These are phyloP conservation scores for Cyaniris semiargus DNA, from an alignment of 2,888 invertebrate species.

Conservation along the genomic window DNA sequence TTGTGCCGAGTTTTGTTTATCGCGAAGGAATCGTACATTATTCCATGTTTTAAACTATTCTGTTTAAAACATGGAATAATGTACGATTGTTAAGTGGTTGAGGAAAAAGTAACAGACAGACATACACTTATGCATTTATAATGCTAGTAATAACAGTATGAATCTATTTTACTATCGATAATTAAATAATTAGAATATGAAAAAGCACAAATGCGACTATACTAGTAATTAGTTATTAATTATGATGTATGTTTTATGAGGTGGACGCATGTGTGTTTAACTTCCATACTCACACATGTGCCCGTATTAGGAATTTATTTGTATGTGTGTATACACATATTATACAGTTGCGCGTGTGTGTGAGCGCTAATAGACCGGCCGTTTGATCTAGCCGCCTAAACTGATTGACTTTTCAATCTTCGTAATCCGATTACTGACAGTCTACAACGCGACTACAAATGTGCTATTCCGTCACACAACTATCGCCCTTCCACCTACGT, in stretches of 20 bases:
- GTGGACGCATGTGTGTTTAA: background rate
- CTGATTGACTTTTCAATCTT: constrained; percentile 80
- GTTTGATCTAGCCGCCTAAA: constrained; percentile 71
- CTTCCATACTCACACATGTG: background rate
- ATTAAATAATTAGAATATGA: background rate
- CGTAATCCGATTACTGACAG: constrained; percentile 64
- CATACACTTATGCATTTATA: too few relatives aligned
- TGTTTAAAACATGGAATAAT: too few relatives aligned
- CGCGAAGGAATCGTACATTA: too few relatives aligned
- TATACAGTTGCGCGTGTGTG: background rate
- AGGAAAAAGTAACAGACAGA: too few relatives aligned
- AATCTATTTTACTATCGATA: too few relatives aligned
- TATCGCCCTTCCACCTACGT: constrained; percentile 36
- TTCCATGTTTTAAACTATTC: too few relatives aligned
- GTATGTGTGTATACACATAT: background rate
- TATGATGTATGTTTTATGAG: background rate
- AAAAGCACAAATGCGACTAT: background rate
- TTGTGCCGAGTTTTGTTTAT: too few relatives aligned
- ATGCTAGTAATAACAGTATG: too few relatives aligned
- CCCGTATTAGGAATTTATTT: background rate
- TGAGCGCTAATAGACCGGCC: constrained; percentile 56
- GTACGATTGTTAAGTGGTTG: too few relatives aligned
- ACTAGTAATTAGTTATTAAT: background rate
- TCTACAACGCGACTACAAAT: constrained; percentile 48
- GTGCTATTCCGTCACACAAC: constrained; percentile 34